Evolutionary conservation across 2,888 invertebrate genomes (phyloP), one percentile per base, ranked within the genome.

Genomic region (Stenodera caucasica): DNA sequence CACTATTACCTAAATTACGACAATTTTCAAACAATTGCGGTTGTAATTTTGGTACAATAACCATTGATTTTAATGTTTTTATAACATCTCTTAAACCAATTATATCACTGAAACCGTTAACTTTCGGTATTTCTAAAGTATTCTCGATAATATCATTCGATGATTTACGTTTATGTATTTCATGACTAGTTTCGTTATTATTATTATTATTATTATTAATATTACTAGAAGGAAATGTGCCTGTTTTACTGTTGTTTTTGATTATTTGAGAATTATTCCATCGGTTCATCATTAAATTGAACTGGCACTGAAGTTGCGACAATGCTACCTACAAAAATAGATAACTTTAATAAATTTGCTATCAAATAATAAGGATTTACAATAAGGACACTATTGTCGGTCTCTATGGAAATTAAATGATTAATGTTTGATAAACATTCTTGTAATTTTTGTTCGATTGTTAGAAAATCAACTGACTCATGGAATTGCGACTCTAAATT

Each of bases 21-120:
- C 81, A 67, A 65, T 76, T 80, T 61, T 76, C 71, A 72, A 84
- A 86, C 11, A 85, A 76, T 61, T 85, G 85, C 5, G 85, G 85
- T 70, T 82, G 85, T 58, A 78, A 77, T 37, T 81, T 69, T 0
- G 85, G 85, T 70, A 84, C 79, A 35, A 85, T 75, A 12, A 85
- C 74, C 6, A 83, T 79, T 63, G 83, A 82, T 57, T 74, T 78
- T 18, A 86, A 73, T 1, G 80, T 73, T 63, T 80, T 78, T 71
- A 85, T 85, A 1, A 82, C 79, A 33, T 82, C 80, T 37, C 74
- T 60, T 18, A 84, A 75, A 5, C 85, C 85, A 7, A 82, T 82
- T 14, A 85, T 81, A 65, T 83, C 82, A 49, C 72, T 63, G 52
- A 85, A 72, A 11, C 82, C 80, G 59, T 67, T 66, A 50, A 75